phyloP scores from a whole-genome alignment of 1,140 invertebrate species.

The Radopholus similis region DNA sequence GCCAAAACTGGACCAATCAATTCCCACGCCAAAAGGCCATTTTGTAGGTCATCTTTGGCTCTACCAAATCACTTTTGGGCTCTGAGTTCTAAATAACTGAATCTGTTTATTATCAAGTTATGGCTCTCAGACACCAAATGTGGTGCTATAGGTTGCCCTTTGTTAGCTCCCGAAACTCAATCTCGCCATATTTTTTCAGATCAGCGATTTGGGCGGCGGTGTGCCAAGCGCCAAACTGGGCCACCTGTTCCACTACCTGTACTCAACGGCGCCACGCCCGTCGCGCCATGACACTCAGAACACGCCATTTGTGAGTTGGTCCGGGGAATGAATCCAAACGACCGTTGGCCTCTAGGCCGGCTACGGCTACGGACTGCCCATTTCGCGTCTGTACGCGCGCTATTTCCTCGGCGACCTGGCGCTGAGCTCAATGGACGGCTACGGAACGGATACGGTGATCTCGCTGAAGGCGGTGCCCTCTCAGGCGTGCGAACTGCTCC shows the following conservation, averaged over 20 bases:
- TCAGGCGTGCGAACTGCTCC: conserved; percentile 52
- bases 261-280: conserved; percentile 89
- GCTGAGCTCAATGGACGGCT: conserved; percentile 86
- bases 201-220: conserved; percentile 88
- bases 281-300: conserved; percentile 59
- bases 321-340: not conserved
- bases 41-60: not conserved
- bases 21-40: too few relatives aligned
- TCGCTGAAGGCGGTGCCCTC: conserved; percentile 74
- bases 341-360: conserved; percentile 65
- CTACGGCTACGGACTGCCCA: conserved; percentile 93
- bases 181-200: conserved; percentile 72
- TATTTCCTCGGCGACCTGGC: conserved; percentile 95
- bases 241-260: conserved; percentile 96
- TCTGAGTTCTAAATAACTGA: too few relatives aligned
- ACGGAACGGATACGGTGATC: conserved; percentile 90
- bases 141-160: too few relatives aligned
- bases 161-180: too few relatives aligned
- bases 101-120: too few relatives aligned
- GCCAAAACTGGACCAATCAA: too few relatives aligned
- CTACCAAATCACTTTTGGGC: not conserved
- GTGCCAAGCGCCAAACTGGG: conserved; percentile 80
- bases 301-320: conserved; percentile 48
- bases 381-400: conserved; percentile 92
- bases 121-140: too few relatives aligned